These are phyloP conservation scores for Myodes glareolus DNA, from an alignment of 2,113 vertebrate species.

Conservation along the genomic window DNA sequence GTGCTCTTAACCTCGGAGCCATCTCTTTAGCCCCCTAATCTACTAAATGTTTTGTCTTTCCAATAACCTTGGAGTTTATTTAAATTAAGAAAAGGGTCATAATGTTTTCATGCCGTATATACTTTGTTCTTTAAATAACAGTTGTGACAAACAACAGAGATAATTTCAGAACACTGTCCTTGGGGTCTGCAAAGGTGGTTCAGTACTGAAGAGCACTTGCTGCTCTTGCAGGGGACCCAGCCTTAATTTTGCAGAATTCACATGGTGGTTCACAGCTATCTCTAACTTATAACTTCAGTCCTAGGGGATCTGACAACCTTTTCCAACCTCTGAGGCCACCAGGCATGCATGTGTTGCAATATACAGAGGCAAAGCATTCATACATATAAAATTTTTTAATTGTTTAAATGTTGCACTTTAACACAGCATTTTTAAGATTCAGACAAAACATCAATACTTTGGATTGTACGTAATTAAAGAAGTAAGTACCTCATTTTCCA, in stretches of 20 bases:
- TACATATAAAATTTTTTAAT: background rate
- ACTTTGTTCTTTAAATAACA: background rate
- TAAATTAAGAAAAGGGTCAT: background rate
- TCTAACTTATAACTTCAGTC: background rate
- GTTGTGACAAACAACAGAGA: background rate
- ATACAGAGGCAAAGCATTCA: background rate
- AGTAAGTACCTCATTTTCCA: background rate
- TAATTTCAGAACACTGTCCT: background rate
- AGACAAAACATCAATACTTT: background rate
- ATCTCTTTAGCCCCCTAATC: background rate
- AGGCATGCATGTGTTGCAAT: background rate
- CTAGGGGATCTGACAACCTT: background rate
- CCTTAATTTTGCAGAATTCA: background rate
- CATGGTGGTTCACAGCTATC: background rate
- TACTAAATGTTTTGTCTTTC: background rate
- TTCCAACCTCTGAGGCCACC: background rate
- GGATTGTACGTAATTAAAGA: background rate
- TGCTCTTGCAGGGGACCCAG: background rate
- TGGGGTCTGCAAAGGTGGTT: background rate
- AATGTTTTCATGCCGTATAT: background rate
- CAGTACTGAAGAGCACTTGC: background rate
- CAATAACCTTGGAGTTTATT: background rate
- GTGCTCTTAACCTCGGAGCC: background rate
- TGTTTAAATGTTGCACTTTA: background rate
- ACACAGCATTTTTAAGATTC: background rate